These are phyloP conservation scores for Pseudeuparius sepicola DNA, from an alignment of 2,888 invertebrate genomes.

Conservation along the genomic window DNA sequence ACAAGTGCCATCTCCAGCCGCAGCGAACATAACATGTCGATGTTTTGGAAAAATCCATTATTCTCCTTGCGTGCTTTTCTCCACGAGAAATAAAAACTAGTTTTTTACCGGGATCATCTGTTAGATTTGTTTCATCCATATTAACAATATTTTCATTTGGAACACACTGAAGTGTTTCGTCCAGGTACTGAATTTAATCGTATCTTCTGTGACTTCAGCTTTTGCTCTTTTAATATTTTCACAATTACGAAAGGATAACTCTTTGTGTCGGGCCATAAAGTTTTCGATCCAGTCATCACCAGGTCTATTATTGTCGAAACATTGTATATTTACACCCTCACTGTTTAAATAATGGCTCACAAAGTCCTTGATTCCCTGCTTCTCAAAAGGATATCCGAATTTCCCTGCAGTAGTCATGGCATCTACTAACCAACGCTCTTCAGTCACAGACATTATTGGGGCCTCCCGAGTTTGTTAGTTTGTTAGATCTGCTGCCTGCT, in stretches of 20 bases:
- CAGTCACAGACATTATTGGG: no score
- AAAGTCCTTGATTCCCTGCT: constrained; percentile 13
- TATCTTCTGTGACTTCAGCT: constrained; percentile 14
- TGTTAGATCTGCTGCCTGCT: no score
- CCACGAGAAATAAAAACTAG: no score
- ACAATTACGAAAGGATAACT: constrained; percentile 13
- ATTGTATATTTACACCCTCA: no score
- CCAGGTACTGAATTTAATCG: no score
- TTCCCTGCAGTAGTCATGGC: constrained; percentile 11
- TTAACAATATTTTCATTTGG: constrained; percentile 15
- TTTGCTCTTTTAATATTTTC: constrained; percentile 11
- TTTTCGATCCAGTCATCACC: constrained; percentile 13
- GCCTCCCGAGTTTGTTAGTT: no score
- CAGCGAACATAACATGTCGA: no score
- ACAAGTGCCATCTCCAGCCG: no score
- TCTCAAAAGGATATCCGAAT: constrained; percentile 36
- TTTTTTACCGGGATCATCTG: constrained; percentile 12
- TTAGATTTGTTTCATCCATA: constrained; percentile 13
- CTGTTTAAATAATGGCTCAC: no score
- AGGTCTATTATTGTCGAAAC: constrained; percentile 16
- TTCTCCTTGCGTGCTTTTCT: constrained; percentile 11
- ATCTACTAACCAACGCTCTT: no score
- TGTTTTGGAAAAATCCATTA: no score
- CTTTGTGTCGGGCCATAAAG: constrained; percentile 10
- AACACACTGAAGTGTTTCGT: no score